Conservation (phyloP, 2,113 vertebrate species). For the Larimichthys crocea region DNA sequence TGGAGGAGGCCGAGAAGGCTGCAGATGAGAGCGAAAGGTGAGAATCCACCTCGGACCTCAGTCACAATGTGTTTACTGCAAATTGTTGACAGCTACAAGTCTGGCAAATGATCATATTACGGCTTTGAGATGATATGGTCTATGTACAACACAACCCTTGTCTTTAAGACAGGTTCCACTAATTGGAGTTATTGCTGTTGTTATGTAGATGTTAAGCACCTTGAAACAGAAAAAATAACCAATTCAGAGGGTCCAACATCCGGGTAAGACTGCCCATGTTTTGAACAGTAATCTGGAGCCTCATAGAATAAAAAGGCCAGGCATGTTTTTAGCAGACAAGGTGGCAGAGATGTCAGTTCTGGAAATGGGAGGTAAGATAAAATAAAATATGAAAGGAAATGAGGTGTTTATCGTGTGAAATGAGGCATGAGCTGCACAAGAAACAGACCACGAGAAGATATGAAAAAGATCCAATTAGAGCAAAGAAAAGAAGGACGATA, state of each 20-base stretch:
- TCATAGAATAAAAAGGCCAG: neutral
- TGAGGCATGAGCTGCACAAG: neutral
- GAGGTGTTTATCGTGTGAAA: neutral
- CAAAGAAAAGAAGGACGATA: neutral
- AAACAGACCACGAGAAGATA: neutral
- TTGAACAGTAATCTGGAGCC: neutral
- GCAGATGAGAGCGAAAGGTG: conserved; percentile 97
- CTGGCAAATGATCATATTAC: neutral
- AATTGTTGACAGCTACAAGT: neutral
- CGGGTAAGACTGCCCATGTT: neutral
- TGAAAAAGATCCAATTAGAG: neutral
- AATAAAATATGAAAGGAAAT: neutral
- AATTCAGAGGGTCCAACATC: neutral
- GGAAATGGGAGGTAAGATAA: no score
- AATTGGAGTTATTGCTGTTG: neutral
- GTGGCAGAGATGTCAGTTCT: neutral
- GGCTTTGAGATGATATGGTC: neutral
- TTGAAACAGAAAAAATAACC: neutral
- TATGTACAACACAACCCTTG: no score
- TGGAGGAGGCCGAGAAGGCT: conserved; percentile 96
- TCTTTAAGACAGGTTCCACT: no score
- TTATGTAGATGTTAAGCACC: neutral
- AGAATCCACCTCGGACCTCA: neutral
- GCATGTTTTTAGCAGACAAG: neutral
- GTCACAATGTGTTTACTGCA: neutral